Evolutionary conservation across 1,140 invertebrate genomes (phyloP), one percentile per base, ranked within the genome.

Genomic region (Drosophila melanica): DNA sequence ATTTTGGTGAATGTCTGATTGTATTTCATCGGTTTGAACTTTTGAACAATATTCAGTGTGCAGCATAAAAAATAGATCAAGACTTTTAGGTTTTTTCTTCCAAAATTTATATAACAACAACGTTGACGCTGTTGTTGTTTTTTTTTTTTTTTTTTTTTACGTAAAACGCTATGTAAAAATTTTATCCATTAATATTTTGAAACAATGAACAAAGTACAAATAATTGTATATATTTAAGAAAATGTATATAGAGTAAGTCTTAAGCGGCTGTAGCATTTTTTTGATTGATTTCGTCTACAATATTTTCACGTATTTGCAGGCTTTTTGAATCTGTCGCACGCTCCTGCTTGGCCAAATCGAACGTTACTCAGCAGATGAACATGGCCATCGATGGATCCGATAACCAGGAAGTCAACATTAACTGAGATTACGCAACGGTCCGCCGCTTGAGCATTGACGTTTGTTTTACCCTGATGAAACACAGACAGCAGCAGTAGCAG

Each of bases 321-420:
- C 93, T 98, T 75, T 98, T 99, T 92, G 97, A 98, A 91, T 98
- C 97, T 1, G 97, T 99, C 42, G 98, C 98, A 11, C 94, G 97
- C 62, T 98, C 97, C 0, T 98, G 98, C 93, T 97, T 98, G 94
- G 96, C 97, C 57, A 96, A 96, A 82, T 97, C 91, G 12, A 90
- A 90, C 63, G 77, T 90, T 54, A 84, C 72, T 23, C 91, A 91
- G 55, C 91, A 91, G 57, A 72, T 91, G 44, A 87, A 81, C 33
- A 81, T 87, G 77, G 81, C 90, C 41, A 87, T 84, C 44, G 90
- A 90, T 73, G 86, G 79, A 48, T 75, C 72, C 33, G 90, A 91
- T 51, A 90, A 77, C 51, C 81, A 90, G 71, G 90, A 91, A 41
- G 87, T 77, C 45, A 90, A 71, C 39, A 90, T 89, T 47, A 89